These are phyloP conservation scores for Morpho deidamia DNA, from an alignment of 2,888 invertebrate genomes.

Conservation along the genomic window DNA sequence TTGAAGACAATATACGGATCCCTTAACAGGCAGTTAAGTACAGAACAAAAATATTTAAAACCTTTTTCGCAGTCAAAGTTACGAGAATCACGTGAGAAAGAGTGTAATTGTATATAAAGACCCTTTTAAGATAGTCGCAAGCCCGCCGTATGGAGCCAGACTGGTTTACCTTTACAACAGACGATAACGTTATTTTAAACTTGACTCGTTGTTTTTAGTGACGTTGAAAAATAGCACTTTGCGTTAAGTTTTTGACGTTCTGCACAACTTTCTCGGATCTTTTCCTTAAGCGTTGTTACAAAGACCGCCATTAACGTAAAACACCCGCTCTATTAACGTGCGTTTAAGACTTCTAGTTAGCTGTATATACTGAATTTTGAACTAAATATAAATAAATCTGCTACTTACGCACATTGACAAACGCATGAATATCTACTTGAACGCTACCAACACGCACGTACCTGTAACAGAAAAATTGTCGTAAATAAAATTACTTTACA, in stretches of 20 bases:
- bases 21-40: no score
- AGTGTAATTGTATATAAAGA: slow-evolving; percentile 4
- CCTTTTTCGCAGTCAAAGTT: neutral
- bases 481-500: neutral
- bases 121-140: slow-evolving; percentile 3
- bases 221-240: slow-evolving; percentile 45
- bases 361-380: slow-evolving; percentile 1
- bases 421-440: slow-evolving; percentile 53
- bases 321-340: slow-evolving; percentile 27
- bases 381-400: slow-evolving; percentile 43
- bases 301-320: slow-evolving; percentile 32
- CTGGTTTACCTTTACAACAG: slow-evolving; percentile 26
- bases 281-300: slow-evolving; percentile 31
- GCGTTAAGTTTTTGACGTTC: slow-evolving; percentile 42
- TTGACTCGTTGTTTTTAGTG: slow-evolving; percentile 31
- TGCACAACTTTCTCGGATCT: slow-evolving; percentile 32
- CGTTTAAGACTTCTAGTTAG: slow-evolving; percentile 19
- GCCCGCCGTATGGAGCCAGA: slow-evolving; percentile 15
- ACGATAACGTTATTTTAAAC: slow-evolving; percentile 30
- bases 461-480: slow-evolving; percentile 41
- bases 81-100: no score
- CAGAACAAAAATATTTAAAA: neutral
- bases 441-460: slow-evolving; percentile 66
- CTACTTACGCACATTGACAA: slow-evolving; percentile 61
- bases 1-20: no score